phyloP scores from a whole-genome alignment of 92 coral and sea anemone species.

The Epizoanthus illoricatus region DNA sequence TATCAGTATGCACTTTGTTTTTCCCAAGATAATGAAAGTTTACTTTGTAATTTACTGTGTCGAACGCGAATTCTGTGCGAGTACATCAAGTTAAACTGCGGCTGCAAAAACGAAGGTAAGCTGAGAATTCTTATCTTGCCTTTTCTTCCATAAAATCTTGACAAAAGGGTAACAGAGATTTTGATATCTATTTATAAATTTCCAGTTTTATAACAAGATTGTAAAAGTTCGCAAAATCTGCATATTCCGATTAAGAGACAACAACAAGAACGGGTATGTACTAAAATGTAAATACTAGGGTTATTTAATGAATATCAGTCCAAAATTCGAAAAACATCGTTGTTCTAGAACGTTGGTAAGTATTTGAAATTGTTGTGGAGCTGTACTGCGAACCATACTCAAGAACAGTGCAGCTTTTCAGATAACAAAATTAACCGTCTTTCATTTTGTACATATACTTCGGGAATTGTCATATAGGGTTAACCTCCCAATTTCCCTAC shows the following conservation, averaged over 20 bases:
- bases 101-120: constrained; percentile 68
- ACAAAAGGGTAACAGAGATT: too few species aligned
- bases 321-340: not conserved
- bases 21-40: constrained; percentile 65
- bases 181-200: not conserved
- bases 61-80: constrained; percentile 69
- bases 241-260: not conserved
- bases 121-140: not conserved
- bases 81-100: constrained; percentile 72
- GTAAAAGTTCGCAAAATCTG: not conserved
- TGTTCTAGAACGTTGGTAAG: not conserved
- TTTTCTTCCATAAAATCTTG: not conserved
- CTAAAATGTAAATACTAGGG: too few species aligned
- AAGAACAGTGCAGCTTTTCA: too few species aligned
- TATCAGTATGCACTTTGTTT: not conserved
- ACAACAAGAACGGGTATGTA: not conserved
- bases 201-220: not conserved
- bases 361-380: too few species aligned
- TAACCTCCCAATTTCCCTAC: too few species aligned
- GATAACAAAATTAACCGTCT: too few species aligned
- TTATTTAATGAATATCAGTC: too few species aligned
- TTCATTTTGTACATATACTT: too few species aligned
- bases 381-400: too few species aligned
- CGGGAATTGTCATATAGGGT: too few species aligned
- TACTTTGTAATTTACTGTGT: constrained; percentile 70